phyloP scores from a whole-genome alignment of 2,797 vertebrate genomes.

The Periophthalmus magnuspinnatus region DNA sequence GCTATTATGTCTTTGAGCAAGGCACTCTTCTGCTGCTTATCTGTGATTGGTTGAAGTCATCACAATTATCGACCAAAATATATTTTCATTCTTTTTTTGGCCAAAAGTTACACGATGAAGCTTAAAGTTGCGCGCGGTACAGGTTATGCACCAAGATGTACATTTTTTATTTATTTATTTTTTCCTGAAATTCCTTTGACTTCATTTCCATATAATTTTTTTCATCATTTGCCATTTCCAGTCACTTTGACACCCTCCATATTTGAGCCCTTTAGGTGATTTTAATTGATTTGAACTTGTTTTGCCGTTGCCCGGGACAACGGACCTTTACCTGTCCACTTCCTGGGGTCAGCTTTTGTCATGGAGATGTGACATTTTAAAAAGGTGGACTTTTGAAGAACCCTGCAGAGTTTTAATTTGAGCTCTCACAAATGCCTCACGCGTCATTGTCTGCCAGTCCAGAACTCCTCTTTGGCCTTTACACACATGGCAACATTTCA shows the following conservation, averaged over 20 bases:
- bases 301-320: conserved; percentile 37
- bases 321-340: conserved; percentile 24
- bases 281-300: background rate
- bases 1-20: no score
- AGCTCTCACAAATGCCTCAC: conserved; percentile 5
- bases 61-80: no score
- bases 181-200: no score
- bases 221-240: background rate
- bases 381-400: conserved; percentile 21
- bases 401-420: conserved; percentile 44
- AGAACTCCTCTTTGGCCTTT: conserved; percentile 22
- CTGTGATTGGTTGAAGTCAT: no score
- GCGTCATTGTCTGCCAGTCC: conserved; percentile 19
- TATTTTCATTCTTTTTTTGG: no score
- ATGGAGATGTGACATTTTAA: conserved; percentile 51
- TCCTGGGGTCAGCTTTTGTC: conserved; percentile 33
- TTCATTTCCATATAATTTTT: no score
- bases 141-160: no score
- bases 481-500: conserved; percentile 16
- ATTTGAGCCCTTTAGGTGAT: background rate
- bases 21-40: no score
- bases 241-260: background rate
- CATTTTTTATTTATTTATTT: no score
- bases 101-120: no score
- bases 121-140: no score